A percentile compares a stretch with the other conserved stretches of the same genome.
Evolutionary conservation across 2,888 invertebrate genomes (phyloP).

Genomic region (Eurytoma adleriae): DNA sequence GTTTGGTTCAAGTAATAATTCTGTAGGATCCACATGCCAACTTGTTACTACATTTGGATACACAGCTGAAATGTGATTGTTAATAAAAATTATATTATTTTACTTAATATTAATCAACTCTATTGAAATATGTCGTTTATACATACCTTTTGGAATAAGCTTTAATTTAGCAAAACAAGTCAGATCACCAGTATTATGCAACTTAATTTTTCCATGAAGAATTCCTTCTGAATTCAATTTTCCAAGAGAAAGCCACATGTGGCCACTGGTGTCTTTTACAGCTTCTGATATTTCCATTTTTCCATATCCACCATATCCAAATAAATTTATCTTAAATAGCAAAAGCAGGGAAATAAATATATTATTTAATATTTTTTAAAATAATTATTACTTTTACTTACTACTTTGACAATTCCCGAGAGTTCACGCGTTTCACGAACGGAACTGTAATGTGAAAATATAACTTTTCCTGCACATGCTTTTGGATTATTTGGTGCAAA

Average conservation of each 20-base stretch:
- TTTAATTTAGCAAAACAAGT: conserved; percentile 77
- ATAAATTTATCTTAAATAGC: conserved; percentile 74
- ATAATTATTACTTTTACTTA: conserved; percentile 30
- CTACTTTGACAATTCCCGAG: conserved; percentile 44
- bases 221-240: conserved; percentile 76
- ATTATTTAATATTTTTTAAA: background rate
- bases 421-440: conserved; percentile 60
- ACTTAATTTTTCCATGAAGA: conserved; percentile 76
- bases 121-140: background rate
- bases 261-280: conserved; percentile 79
- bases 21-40: conserved; percentile 75
- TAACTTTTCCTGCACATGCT: conserved; percentile 78
- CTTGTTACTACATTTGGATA: conserved; percentile 69
- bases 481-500: conserved; percentile 79
- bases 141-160: conserved; percentile 70
- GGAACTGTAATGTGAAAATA: conserved; percentile 77
- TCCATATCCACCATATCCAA: conserved; percentile 80
- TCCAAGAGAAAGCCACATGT: conserved; percentile 80
- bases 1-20: conserved; percentile 75
- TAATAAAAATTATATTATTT: background rate
- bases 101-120: conserved; percentile 13
- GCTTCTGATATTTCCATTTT: conserved; percentile 77
- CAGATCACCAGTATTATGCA: conserved; percentile 79
- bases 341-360: conserved; percentile 15
- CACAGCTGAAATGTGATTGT: conserved; percentile 63